Conservation (phyloP, 2,888 invertebrate genomes). For the Amorpha juglandis region DNA sequence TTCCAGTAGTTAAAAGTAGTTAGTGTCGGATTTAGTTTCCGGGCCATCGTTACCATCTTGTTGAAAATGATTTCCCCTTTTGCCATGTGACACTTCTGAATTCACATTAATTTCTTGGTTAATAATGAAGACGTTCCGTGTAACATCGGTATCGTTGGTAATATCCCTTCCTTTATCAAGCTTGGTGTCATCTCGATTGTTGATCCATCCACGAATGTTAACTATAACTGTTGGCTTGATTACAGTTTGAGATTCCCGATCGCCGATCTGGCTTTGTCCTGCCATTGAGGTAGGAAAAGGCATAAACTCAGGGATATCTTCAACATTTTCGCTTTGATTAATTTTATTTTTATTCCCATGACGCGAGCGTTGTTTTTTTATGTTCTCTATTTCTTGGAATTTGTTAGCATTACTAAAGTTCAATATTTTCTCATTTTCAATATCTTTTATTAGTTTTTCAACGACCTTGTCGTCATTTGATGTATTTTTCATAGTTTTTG, state of each 20-base stretch:
- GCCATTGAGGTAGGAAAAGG: slow-evolving; percentile 68
- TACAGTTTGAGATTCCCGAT: slow-evolving; percentile 76
- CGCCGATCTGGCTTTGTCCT: slow-evolving; percentile 78
- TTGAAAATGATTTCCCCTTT: slow-evolving; percentile 48
- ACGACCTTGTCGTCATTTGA: slow-evolving; percentile 40
- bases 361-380: slow-evolving; percentile 49
- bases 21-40: slow-evolving; percentile 38
- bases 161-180: slow-evolving; percentile 59
- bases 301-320: slow-evolving; percentile 45
- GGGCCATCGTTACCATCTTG: slow-evolving; percentile 36
- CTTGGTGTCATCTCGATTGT: slow-evolving; percentile 68
- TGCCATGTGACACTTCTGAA: slow-evolving; percentile 44
- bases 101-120: slow-evolving; percentile 76
- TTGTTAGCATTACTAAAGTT: slow-evolving; percentile 59
- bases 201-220: slow-evolving; percentile 72
- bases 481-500: slow-evolving; percentile 61
- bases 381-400: slow-evolving; percentile 51
- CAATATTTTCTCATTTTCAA: slow-evolving; percentile 41
- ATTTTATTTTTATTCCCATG: slow-evolving; percentile 48
- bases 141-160: slow-evolving; percentile 46
- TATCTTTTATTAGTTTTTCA: slow-evolving; percentile 57
- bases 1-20: slow-evolving; percentile 59
- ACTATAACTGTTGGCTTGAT: slow-evolving; percentile 79
- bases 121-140: slow-evolving; percentile 74
- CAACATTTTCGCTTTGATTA: slow-evolving; percentile 44